Percentiles rank a stretch among this genome's conserved stretches.
phyloP scores from a whole-genome alignment of 2,888 invertebrate species.

The Bugulina stolonifera region DNA sequence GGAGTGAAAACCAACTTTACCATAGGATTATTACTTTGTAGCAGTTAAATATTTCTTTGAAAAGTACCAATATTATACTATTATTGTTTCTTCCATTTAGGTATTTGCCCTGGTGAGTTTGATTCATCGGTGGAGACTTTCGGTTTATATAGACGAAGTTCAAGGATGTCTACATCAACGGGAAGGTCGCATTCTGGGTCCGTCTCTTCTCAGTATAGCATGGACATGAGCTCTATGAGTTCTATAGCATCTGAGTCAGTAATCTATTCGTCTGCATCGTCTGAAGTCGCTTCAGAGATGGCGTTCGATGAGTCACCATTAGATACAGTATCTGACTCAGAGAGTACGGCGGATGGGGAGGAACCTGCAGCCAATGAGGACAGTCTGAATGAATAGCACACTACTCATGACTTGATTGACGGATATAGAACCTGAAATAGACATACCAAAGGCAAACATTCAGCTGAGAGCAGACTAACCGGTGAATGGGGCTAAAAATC shows the following conservation, averaged over 20 bases:
- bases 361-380: neutral
- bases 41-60: no score
- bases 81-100: neutral
- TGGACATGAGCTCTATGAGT: neutral
- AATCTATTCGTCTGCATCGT: neutral
- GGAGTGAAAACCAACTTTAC: no score
- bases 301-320: neutral
- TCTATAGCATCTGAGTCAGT: neutral
- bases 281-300: neutral
- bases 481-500: no score
- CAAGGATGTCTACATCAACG: neutral
- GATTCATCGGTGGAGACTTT: constrained; percentile 20
- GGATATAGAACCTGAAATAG: no score
- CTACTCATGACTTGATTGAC: no score
- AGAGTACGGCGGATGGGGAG: neutral
- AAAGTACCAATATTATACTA: no score
- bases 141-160: neutral
- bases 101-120: constrained; percentile 20
- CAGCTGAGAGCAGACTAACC: no score
- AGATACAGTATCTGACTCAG: neutral
- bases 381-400: no score
- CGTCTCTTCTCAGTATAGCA: constrained; percentile 2
- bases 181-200: neutral
- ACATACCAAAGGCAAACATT: no score
- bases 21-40: no score